A percentile compares a stretch with the other conserved stretches of the same genome.
Evolutionary conservation across 2,888 invertebrate species (phyloP).

Genomic region (Brassicogethes aeneus): DNA sequence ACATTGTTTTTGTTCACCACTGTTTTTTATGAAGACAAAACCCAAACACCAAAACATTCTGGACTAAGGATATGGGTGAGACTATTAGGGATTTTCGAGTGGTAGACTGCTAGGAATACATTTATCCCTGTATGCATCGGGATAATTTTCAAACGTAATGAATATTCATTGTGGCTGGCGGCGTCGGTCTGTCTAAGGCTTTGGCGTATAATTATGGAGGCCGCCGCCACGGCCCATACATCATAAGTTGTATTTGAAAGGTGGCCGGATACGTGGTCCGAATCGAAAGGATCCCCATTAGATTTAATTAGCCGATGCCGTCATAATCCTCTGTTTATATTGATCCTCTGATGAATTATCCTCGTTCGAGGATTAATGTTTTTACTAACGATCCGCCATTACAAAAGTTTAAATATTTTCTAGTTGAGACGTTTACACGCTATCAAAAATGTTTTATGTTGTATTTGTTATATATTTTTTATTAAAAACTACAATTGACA

Average conservation of each 20-base stretch:
- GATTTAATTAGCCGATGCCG: conserved; percentile 31
- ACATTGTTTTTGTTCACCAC: no score
- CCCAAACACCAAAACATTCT: no score
- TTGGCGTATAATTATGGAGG: conserved; percentile 34
- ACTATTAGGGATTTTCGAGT: no score
- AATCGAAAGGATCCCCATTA: conserved; percentile 32
- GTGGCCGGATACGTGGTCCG: conserved; percentile 32
- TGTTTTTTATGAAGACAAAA: no score
- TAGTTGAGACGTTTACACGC: no score
- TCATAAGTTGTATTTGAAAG: conserved; percentile 37
- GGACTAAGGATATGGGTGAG: no score
- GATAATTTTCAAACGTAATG: conserved; percentile 32
- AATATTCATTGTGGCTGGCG: conserved; percentile 37
- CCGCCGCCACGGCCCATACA: conserved; percentile 31
- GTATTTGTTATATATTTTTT: no score
- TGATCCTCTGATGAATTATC: background rate
- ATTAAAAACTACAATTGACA: no score
- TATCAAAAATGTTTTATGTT: no score
- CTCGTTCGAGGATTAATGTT: background rate
- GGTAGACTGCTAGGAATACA: no score
- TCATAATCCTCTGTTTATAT: conserved; percentile 16
- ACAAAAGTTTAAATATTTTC: no score
- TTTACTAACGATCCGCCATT: no score
- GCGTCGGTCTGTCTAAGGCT: conserved; percentile 34
- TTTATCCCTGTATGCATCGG: conserved; percentile 17